Evolutionary conservation across 1,140 invertebrate species (phyloP), one percentile per base, ranked within the genome.

Genomic region (Phymorhynchus buccinoides): DNA sequence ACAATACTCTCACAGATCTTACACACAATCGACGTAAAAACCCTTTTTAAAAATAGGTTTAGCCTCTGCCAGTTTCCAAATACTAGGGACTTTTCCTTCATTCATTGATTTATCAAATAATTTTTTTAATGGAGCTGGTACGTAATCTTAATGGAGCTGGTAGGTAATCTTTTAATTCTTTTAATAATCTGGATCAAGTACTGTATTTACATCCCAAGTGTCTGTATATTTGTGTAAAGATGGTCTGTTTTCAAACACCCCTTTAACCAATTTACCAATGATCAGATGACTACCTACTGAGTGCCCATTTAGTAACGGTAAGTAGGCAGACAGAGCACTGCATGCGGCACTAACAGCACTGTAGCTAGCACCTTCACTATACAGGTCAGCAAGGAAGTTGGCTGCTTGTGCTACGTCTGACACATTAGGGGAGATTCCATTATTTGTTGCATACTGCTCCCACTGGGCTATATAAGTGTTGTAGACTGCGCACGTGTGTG

Each of bases 381-480:
- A 87, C 41, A 85, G 39, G 2, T 66, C 42, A 30, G 81, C 30
- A 41, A 88, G 68, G 48, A 84, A 86, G 73, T 84, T 77, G 39
- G 84, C 68, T 0, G 83, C 48, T 62, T 80, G 0, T 44, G 68
- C 52, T 78, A 87, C 35, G 85, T 35, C 22, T 22, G 82, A 14
- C 79, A 56, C 62, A 88, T 84, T 52, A 6, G 6, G 12, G 85
- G 86, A 62, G 80, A 87, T 75, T 48, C 80, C 44, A 56, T 56
- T 85, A 71, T 85, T 52, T 84, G n/a, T 84, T 84, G 66, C 78
- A 84, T 18, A 12, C n/a, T 80, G 16, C 32, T 77, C 41, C 85
- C 85, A 89, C 85, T 83, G 84, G 39, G 82, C 68, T n/a, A 87
- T 83, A 41, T 83, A 86, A 32, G 62, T 56, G n/a, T 39, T 44